Base-by-base conservation (phyloP, 2,888 invertebrate genomes). In the Spodoptera littoralis region DNA sequence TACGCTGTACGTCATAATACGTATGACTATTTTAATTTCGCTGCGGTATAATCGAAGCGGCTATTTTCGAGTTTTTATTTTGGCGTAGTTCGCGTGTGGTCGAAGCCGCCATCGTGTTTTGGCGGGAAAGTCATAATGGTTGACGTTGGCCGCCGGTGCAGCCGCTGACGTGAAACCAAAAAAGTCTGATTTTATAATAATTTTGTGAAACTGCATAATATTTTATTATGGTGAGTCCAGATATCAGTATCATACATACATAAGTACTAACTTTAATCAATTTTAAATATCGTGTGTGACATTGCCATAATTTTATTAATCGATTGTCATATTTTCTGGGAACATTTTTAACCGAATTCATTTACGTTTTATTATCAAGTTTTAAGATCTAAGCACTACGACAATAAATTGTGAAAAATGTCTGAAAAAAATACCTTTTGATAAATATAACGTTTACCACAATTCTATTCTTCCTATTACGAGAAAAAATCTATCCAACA, bases 41-140 rank as follows among this genome's bases (percentile, higher is more conserved):
- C 88, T 84, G 88, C 89, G 86, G 87, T 81, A 83, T 81, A 83
- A 88, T 85, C 83, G 88, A 85, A 84, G 74, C 83, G 86, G 92
- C 92, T 94, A 94, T 94, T 94, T 94, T 90, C 55, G 90, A 91
- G 80, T 88, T 93, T 93, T 94, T 94, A 94, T 94, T 94, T 94
- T 92, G 88, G 93, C 92, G 90, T 89, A 89, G 94, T 93, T 93
- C 92, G 94, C 92, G 94, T 94, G 94, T 94, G 94, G 94, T 93
- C 91, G 88, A 77, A 75, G 72, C 76, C 77, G 82, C 81, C 81
- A 83, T 84, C 85, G 81, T 85, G 84, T 91, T 93, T 93, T 93
- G 93, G 94, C 93, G 93, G 93, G 91, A 92, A 92, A 86, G 85
- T 84, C 88, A 89, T 85, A 91, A 87, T 88, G 85, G 85, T 83